phyloP scores from a whole-genome alignment of 1,140 invertebrate species.

The Bombus terrestris region DNA sequence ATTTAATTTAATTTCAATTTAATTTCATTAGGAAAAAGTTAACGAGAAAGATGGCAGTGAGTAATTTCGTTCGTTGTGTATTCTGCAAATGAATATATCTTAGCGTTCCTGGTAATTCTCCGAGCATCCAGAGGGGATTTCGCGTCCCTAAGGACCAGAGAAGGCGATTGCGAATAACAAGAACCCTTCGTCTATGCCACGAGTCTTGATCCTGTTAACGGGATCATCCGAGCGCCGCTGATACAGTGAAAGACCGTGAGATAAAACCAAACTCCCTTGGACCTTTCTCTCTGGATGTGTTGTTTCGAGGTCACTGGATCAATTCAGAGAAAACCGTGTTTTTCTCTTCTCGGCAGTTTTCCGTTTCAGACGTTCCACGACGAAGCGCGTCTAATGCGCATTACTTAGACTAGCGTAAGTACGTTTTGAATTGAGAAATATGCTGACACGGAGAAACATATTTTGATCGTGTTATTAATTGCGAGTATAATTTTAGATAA shows the following conservation, averaged over 20 bases:
- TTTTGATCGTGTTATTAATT: too few species aligned
- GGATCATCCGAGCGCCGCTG: conserved; percentile 67
- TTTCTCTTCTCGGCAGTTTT: not conserved
- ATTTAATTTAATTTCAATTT: not conserved
- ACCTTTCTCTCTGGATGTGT: conserved; percentile 44
- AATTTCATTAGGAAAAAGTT: not conserved
- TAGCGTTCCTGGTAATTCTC: conserved; percentile 49
- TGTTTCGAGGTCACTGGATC: conserved; percentile 46
- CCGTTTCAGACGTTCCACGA: not conserved
- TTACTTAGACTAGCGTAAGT: not conserved
- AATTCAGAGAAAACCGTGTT: not conserved
- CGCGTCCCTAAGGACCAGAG: conserved; percentile 68
- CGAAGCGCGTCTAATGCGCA: too few species aligned
- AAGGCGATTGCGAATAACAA: conserved; percentile 70
- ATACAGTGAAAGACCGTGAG: conserved; percentile 53
- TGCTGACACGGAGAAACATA: too few species aligned
- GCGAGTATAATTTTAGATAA: not conserved
- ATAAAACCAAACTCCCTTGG: conserved; percentile 58
- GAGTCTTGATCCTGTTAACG: conserved; percentile 75
- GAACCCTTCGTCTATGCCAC: conserved; percentile 70
- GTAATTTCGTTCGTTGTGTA: conserved; percentile 53
- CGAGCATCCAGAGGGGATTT: conserved; percentile 49
- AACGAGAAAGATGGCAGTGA: conserved; percentile 32
- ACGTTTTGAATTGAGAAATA: not conserved
- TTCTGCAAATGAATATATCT: conserved; percentile 59